Evolutionary conservation across 2,888 invertebrate species (phyloP), one percentile per base, ranked within the genome.

Genomic region (Metalampra italica): DNA sequence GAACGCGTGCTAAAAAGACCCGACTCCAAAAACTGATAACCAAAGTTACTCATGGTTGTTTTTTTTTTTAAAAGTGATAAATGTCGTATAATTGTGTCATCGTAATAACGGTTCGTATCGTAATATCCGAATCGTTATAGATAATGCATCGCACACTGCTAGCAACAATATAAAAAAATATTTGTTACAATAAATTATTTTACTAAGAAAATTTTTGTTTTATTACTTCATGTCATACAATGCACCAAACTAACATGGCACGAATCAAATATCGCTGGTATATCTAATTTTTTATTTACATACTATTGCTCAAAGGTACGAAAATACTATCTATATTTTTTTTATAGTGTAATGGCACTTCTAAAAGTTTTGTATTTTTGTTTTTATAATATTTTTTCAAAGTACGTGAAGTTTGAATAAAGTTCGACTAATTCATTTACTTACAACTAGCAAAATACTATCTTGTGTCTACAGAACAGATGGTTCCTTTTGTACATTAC

Each of bases 321-420:
- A 86, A 86, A 87, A 87, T 86, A 87, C 79, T 79, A 76, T 79
- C 61, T 3, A 22, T 22, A 22, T 59, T 59, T 66, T 64, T 68
- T 71, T 73, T 67, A 71, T 64, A 67, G 51, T n/a, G 64, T 82
- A 86, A 87, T 87, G 86, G 86, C 86, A 87, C 86, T 82, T 83
- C 76, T 77, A 82, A 74, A 65, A 59, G 57, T 32, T 77, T 73
- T 75, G 64, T 74, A 34, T 13, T 45, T 62, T 56, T 48, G 39
- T 53, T 51, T 61, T 50, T 55, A 51, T 57, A 51, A 53, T 53
- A 53, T 49, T 51, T 45, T 49, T 54, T 36, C 48, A 44, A 50
- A 46, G 44, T n/a, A n/a, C n/a, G n/a, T 45, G 45, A 45, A 45
- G 3, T 7, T 14, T 14, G 14, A 45, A 44, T 41, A 46, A 29